Conservation (phyloP, 2,113 vertebrate species). For the Anser brachyrhynchus region DNA sequence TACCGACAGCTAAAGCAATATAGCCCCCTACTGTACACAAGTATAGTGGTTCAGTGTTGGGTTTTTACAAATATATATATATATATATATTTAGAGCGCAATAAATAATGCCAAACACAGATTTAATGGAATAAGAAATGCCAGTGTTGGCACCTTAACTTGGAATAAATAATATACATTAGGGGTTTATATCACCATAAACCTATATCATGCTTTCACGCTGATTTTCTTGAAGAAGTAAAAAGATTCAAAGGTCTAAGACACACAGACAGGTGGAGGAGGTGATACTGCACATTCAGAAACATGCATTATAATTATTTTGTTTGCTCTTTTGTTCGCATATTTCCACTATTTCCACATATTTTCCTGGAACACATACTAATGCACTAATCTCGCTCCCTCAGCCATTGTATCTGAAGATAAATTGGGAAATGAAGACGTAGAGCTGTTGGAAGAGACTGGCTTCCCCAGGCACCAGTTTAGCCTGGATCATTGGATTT, state of each 20-base stretch:
- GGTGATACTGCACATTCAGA: fast-evolving
- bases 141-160: background rate
- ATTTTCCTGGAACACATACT: background rate
- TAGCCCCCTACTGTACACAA: background rate
- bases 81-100: background rate
- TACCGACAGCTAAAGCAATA: background rate
- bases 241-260: background rate
- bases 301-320: background rate
- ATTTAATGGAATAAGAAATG: background rate
- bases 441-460: constrained; percentile 40
- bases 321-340: background rate
- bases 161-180: background rate
- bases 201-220: background rate
- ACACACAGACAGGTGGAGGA: background rate
- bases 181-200: background rate
- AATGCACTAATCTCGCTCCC: fast-evolving
- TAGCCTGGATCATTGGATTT: constrained; percentile 71
- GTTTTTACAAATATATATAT: background rate
- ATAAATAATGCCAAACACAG: background rate
- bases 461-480: constrained; percentile 28
- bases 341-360: background rate
- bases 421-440: constrained; percentile 55
- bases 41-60: background rate
- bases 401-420: constrained; percentile 5
- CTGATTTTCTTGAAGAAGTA: background rate